phyloP scores from a whole-genome alignment of 2,797 vertebrate genomes.

The Aselliscus stoliczkanus region DNA sequence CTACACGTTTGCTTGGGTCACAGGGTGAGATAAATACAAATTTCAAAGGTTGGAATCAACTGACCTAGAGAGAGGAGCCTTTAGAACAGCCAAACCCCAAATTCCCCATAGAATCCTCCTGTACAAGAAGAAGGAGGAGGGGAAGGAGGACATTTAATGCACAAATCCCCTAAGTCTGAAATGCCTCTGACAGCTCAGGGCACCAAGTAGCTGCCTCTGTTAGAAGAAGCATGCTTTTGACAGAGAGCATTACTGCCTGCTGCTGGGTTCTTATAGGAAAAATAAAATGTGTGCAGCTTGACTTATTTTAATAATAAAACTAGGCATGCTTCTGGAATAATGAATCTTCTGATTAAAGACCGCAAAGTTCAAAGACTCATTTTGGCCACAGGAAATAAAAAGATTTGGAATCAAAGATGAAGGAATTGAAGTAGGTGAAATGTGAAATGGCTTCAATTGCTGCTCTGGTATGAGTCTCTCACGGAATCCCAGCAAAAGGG shows the following conservation, averaged over 20 bases:
- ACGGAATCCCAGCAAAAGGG: neutral
- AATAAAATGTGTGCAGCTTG: conserved; percentile 29
- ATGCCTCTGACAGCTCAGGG: neutral
- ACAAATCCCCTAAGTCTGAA: neutral
- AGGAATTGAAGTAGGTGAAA: conserved; percentile 39
- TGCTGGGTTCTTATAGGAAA: neutral
- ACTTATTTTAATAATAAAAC: conserved; percentile 62
- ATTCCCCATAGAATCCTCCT: neutral
- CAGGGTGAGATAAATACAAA: neutral
- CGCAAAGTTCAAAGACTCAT: conserved; percentile 53
- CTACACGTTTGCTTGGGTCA: neutral
- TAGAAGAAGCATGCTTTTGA: conserved; percentile 10
- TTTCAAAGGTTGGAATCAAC: neutral
- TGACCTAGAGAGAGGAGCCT: neutral
- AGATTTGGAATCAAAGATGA: conserved; percentile 48
- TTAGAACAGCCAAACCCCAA: neutral
- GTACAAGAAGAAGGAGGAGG: neutral
- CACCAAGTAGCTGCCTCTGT: neutral
- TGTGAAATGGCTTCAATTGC: neutral
- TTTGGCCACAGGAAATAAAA: conserved; percentile 63
- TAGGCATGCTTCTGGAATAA: conserved; percentile 52
- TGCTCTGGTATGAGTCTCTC: neutral
- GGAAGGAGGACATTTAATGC: neutral
- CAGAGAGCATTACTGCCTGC: neutral
- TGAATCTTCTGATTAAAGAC: conserved; percentile 50